A percentile compares a stretch with the other conserved stretches of the same genome.
Conservation (phyloP, 2,113 vertebrate species). For the Thermophis baileyi region DNA sequence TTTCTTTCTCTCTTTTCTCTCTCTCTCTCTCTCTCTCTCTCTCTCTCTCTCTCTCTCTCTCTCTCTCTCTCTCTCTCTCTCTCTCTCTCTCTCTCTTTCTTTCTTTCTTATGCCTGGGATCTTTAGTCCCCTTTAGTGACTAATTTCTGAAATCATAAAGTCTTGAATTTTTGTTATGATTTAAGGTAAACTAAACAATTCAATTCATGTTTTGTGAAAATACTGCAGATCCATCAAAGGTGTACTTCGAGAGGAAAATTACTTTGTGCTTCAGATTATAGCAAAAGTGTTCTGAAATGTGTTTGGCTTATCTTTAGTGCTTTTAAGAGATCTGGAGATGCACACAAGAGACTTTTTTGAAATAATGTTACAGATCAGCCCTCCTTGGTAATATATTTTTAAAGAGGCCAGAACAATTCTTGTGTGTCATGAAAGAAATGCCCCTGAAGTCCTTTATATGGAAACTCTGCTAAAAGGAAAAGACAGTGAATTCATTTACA, state of each 20-base stretch:
- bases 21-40: too few species aligned
- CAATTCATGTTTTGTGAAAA: constrained; percentile 24
- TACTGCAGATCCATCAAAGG: constrained; percentile 51
- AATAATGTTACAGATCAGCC: constrained; percentile 62
- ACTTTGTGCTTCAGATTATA: constrained; percentile 56
- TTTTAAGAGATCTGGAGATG: constrained; percentile 62
- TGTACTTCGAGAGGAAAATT: constrained; percentile 52
- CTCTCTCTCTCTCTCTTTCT: background rate
- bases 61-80: too few species aligned
- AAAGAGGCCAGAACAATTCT: constrained; percentile 57
- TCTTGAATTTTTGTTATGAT: background rate
- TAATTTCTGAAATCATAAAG: background rate
- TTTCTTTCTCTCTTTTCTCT: too few species aligned
- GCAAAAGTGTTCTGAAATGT: constrained; percentile 63
- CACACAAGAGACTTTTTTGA: constrained; percentile 50
- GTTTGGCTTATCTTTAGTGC: constrained; percentile 60
- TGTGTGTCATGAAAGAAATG: constrained; percentile 56
- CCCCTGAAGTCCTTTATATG: constrained; percentile 58
- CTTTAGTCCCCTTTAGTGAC: background rate
- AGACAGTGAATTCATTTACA: constrained; percentile 72
- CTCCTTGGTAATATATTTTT: constrained; percentile 72
- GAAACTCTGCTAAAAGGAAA: constrained; percentile 64
- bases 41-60: too few species aligned
- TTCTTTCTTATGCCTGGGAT: background rate
- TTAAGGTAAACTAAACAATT: background rate